Evolutionary conservation across 23 tunicate species (phyloP), one percentile per base, ranked within the genome.

Genomic region (Halocynthia aurantium): DNA sequence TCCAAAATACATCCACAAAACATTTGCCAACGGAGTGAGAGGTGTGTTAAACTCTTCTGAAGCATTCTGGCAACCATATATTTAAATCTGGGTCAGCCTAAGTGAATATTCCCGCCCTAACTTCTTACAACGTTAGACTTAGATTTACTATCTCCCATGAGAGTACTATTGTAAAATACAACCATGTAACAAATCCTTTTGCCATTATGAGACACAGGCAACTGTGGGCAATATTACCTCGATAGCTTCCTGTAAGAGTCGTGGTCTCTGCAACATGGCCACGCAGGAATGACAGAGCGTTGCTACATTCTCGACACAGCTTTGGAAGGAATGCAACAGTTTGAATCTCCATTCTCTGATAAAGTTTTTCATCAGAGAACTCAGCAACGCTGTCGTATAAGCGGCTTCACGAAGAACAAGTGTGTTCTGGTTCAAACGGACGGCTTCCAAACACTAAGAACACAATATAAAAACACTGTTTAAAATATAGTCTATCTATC

Each of bases 181-280:
- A n/a, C n/a, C n/a, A n/a, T n/a, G n/a, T n/a, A n/a, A n/a, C n/a
- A n/a, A n/a, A n/a, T n/a, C n/a, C n/a, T 13, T 57, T 57, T 57
- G 62, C 12, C 62, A 57, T 13, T 57, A 11, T 57, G 13, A 57
- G 11, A 13, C 13, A 57, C 62, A 13, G 15, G 64, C 18, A 58
- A 15, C 64, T 58, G 64, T 58, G 40, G 56, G 13, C 63, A 31
- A 31, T 31, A 17, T 19, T 40, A 85, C 97, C 84, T 85, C 82
- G 7, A 81, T 73, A 11, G 88, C 75, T 62, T 80, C 87, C 15
- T 84, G 77, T 19, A 89, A 80, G 13, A 89, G 85, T 53, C 85
- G 76, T 31, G 98, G 98, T 10, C 89, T 86, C 57, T 82, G 77
- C 62, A 92, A 81, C 83, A 92, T 62, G 8, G 98, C 98, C 52